Evolutionary conservation across 2,888 invertebrate genomes (phyloP), one percentile per base, ranked within the genome.

Genomic region (Xanthia icteritia): DNA sequence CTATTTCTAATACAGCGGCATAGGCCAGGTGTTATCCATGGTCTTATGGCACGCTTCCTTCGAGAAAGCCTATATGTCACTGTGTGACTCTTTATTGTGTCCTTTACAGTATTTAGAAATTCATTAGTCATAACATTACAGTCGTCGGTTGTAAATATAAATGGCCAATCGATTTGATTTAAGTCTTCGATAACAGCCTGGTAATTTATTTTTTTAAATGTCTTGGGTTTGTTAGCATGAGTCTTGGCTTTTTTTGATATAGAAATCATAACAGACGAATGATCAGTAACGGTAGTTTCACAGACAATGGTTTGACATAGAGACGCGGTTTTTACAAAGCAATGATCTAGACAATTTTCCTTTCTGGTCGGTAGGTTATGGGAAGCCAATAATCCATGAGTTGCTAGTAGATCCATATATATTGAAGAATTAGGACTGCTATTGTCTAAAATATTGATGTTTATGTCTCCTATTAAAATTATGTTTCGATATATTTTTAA

Each of bases 391-490:
- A 39, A 39, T 15, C 64, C 64, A 39, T 64, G 23, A 13, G 39
- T 13, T 2, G 67, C 36, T 5, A 67, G 36, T 23, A 67, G 23
- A 36, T 67, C 51, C 36, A 67, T 23, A 5, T 67, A 67, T 31
- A 20, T 36, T 66, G 48, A 66, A 23, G 20, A 51, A 20, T 51
- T 66, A 13, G 45, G 5, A 23, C 27, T 66, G 1, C 9, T 39
- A 13, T 54, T 39, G 8, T 56, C 68, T 27, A 68, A 36, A 0
- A 66, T 66, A 27, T 66, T 66, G 15, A 68, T 68, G 13, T 68
- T 67, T 2, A 67, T 51, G 9, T 67, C 67, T 36, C 67, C 67
- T 36, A 67, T 67, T 11, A 67, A 5, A 23, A 67, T 36, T 13
- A 67, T 51, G 15, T 36, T 67, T 51, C 13, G 31, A 67, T 20